Conservation (phyloP, 2,888 invertebrate species). For the Dryobota labecula region DNA sequence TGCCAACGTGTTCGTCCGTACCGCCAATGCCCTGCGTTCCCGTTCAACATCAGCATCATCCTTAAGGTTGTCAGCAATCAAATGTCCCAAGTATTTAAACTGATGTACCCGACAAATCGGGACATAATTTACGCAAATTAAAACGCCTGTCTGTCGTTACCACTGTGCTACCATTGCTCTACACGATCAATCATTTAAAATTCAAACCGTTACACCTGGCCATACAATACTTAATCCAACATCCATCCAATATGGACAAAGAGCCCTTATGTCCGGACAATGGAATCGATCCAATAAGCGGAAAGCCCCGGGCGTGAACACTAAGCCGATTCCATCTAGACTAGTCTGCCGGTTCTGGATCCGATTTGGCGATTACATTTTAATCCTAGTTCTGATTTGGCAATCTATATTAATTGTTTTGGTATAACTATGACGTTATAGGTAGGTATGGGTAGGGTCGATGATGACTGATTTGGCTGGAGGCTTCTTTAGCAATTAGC, state of each 20-base stretch:
- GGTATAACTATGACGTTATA: constrained; percentile 20
- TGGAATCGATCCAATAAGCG: constrained; percentile 73
- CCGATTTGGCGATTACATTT: constrained; percentile 72
- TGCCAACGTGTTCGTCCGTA: too few species aligned
- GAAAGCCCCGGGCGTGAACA: constrained; percentile 71
- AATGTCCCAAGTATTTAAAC: too few species aligned
- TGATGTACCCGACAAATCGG: too few species aligned
- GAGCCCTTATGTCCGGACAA: constrained; percentile 67
- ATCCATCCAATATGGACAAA: constrained; percentile 53
- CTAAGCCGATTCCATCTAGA: constrained; percentile 76
- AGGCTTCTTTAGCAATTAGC: constrained; percentile 26
- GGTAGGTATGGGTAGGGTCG: neutral
- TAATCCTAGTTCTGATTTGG: constrained; percentile 61
- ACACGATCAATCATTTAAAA: constrained; percentile 23
- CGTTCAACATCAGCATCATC: too few species aligned
- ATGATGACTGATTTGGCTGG: constrained; percentile 24
- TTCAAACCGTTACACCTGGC: constrained; percentile 39
- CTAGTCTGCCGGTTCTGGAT: constrained; percentile 60
- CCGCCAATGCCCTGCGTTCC: too few species aligned
- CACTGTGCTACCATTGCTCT: too few species aligned
- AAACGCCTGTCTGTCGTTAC: too few species aligned
- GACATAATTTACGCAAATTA: too few species aligned
- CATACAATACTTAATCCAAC: constrained; percentile 43
- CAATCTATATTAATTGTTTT: constrained; percentile 65
- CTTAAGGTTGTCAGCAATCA: too few species aligned